A percentile compares a stretch with the other conserved stretches of the same genome.
These are phyloP conservation scores for Campoletis raptor DNA, from an alignment of 2,888 invertebrate species.

Conservation along the genomic window DNA sequence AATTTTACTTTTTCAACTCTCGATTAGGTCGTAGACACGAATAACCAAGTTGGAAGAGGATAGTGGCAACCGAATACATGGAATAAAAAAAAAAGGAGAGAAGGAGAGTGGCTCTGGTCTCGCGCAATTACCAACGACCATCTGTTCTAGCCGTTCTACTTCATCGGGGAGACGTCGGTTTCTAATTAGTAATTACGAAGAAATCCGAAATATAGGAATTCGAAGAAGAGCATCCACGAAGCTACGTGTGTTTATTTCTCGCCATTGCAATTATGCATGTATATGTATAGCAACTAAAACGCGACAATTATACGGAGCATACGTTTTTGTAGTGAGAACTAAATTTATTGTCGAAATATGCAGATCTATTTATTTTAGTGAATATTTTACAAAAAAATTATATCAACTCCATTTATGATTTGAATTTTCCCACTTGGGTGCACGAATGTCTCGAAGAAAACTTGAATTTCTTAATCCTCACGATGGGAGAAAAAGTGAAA, in stretches of 20 bases:
- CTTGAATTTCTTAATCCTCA: too few relatives aligned
- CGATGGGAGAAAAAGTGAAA: too few relatives aligned
- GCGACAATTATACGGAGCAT: not conserved
- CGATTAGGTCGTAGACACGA: constrained; percentile 43
- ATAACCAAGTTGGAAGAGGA: constrained; percentile 47
- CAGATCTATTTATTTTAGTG: too few relatives aligned
- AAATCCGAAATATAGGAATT: constrained; percentile 76
- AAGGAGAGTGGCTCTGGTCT: constrained; percentile 46
- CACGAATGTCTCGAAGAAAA: too few relatives aligned
- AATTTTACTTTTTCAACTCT: not conserved
- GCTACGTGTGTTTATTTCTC: constrained; percentile 34
- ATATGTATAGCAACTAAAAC: not conserved
- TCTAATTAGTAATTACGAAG: constrained; percentile 78
- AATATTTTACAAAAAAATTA: too few relatives aligned
- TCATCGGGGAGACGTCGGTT: constrained; percentile 74
- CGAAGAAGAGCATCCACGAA: constrained; percentile 29
- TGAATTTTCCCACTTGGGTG: too few relatives aligned
- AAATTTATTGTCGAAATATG: too few relatives aligned
- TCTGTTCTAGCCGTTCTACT: constrained; percentile 74
- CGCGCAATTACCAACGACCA: constrained; percentile 75
- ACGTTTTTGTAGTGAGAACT: too few relatives aligned
- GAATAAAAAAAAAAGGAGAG: constrained; percentile 19
- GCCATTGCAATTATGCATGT: not conserved
- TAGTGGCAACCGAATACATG: constrained; percentile 35
- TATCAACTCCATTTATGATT: too few relatives aligned